These are phyloP conservation scores for Capitella teleta DNA, from an alignment of 1,140 invertebrate genomes.

Conservation along the genomic window DNA sequence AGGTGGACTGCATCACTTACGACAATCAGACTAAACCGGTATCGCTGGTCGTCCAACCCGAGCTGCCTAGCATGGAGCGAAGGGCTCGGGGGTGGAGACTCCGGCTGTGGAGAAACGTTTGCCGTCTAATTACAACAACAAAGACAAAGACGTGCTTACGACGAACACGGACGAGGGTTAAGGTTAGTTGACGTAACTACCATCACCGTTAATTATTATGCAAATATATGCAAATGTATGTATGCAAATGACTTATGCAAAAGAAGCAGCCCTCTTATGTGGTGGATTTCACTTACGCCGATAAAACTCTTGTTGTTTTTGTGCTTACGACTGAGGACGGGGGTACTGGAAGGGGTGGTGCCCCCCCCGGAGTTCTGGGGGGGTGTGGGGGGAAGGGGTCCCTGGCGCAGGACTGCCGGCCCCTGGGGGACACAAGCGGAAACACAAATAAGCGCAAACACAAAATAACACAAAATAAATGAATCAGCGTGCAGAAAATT, in stretches of 20 bases:
- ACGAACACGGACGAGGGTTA: too few species aligned
- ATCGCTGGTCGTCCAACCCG: too few species aligned
- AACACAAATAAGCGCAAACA: too few species aligned
- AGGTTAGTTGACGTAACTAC: too few species aligned
- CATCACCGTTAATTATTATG: too few species aligned
- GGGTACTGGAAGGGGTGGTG: conserved; percentile 21
- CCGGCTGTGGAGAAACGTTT: neutral
- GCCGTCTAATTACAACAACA: too few species aligned
- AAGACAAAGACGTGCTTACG: too few species aligned
- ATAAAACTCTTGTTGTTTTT: conserved; percentile 14
- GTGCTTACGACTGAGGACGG: conserved; percentile 34
- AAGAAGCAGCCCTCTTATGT: too few species aligned
- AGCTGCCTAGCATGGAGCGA: conserved; percentile 1
- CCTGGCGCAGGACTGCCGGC: neutral
- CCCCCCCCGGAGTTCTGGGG: conserved; percentile 10
- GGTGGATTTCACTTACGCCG: conserved; percentile 6
- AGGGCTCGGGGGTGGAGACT: neutral
- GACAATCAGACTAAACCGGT: conserved; percentile 10
- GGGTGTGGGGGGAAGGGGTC: neutral
- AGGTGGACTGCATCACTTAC: conserved; percentile 1
- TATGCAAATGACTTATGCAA: too few species aligned
- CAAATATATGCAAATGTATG: too few species aligned
- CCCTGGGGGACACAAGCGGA: conserved; percentile 1
- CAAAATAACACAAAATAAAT: too few species aligned
- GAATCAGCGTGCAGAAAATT: conserved; percentile 2